A percentile compares a stretch with the other conserved stretches of the same genome.
Evolutionary conservation across 2,797 vertebrate genomes (phyloP).

Genomic region (Amniataba percoides): DNA sequence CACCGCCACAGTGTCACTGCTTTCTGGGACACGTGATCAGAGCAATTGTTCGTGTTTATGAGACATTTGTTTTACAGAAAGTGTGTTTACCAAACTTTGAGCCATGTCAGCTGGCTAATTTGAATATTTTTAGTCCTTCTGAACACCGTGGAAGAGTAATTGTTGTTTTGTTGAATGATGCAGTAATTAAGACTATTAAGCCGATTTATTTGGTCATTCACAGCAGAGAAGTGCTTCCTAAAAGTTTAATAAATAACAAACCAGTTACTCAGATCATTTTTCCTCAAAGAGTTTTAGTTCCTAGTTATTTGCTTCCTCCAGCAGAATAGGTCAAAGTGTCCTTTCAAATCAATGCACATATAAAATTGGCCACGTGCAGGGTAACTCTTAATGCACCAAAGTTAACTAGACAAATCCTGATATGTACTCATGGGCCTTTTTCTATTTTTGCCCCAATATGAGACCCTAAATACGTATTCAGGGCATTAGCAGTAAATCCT

Average conservation of each 20-base stretch:
- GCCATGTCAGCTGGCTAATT: neutral
- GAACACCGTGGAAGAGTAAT: neutral
- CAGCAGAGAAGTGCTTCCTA: neutral
- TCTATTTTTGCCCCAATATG: neutral
- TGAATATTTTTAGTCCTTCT: neutral
- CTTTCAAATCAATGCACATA: neutral
- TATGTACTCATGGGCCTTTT: neutral
- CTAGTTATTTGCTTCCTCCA: constrained; percentile 11
- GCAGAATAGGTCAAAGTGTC: neutral
- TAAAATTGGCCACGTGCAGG: neutral
- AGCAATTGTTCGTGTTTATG: neutral
- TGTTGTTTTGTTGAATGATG: too few relatives aligned
- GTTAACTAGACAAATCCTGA: neutral
- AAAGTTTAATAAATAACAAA: neutral
- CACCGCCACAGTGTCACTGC: too few relatives aligned
- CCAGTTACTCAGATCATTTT: neutral
- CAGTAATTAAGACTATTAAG: neutral
- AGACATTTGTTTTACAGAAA: neutral
- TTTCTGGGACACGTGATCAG: too few relatives aligned
- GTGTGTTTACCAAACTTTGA: neutral
- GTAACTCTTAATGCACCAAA: neutral
- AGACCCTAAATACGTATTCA: neutral
- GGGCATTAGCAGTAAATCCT: neutral
- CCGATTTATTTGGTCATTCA: neutral
- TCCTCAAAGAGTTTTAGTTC: constrained; percentile 9